A percentile compares a stretch with the other conserved stretches of the same genome.
These are phyloP conservation scores for Chloroclystis v-ata DNA, from an alignment of 2,888 invertebrate genomes.

Conservation along the genomic window DNA sequence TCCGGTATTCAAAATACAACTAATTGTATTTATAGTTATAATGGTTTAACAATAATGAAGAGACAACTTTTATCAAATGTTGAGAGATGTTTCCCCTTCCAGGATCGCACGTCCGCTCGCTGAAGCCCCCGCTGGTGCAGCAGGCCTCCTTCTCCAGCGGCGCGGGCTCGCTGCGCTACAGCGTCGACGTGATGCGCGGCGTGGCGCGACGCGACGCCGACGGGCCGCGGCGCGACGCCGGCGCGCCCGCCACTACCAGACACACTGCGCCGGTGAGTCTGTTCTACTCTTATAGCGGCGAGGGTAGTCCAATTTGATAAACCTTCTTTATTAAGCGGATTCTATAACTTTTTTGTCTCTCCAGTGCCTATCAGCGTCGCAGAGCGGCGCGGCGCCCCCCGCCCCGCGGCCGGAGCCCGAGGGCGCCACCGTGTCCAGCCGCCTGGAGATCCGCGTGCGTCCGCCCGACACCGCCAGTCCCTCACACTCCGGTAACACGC, in stretches of 20 bases:
- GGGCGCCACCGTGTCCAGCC: constrained; percentile 82
- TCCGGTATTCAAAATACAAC: no score
- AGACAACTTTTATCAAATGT: no score
- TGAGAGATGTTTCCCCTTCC: no score
- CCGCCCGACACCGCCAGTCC: constrained; percentile 63
- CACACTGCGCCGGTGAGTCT: constrained; percentile 51
- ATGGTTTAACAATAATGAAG: no score
- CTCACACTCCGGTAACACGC: constrained; percentile 47
- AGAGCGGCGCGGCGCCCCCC: constrained; percentile 47
- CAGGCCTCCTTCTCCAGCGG: constrained; percentile 91
- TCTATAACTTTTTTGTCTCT: no score
- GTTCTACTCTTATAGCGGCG: not conserved
- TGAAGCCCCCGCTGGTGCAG: constrained; percentile 89
- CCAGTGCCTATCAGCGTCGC: constrained; percentile 75
- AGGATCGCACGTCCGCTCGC: constrained; percentile 56
- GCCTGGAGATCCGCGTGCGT: constrained; percentile 89
- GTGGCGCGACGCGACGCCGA: constrained; percentile 50
- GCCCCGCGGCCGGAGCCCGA: constrained; percentile 30
- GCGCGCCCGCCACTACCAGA: constrained; percentile 33
- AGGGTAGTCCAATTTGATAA: no score
- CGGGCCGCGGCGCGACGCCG: constrained; percentile 20
- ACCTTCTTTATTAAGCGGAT: no score
- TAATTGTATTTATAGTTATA: no score
- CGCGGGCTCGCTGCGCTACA: constrained; percentile 81
- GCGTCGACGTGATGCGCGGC: constrained; percentile 90